Evolutionary conservation across 2,888 invertebrate genomes (phyloP), one percentile per base, ranked within the genome.

Genomic region (Phaedon cochleariae): DNA sequence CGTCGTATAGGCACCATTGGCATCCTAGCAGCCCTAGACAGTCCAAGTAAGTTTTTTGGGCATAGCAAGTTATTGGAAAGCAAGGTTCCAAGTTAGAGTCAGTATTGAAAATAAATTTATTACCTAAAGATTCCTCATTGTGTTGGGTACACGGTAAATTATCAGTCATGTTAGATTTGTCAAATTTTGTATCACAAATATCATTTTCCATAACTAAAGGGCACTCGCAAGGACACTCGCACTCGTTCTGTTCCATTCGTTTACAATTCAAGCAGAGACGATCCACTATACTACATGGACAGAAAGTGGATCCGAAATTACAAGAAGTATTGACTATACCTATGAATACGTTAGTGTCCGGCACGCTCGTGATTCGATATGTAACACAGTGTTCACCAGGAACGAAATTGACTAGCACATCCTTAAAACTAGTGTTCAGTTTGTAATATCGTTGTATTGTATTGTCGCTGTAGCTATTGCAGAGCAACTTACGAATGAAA

Each of bases 221-320:
- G 79, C 97, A 97, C 82, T 97, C 96, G 81, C 97, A 97, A 0
- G 97, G 97, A 79, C 97, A 97, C 82, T 97, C 97, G 76, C 97
- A 97, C 79, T 96, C 96, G 2, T 90, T 92, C 83, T 95, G 95
- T 80, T 96, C 97, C 94, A 96, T 95, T 54, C 96, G 89, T 80
- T 95, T 92, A 81, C 97, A 97, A 81, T 96, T 96, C 22, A 97
- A 86, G 80, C 97, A 97, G 2, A 93, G 86, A 2, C 95, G 89
- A 81, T 96, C 94, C 62, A 90, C 92, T 84, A 93, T 94, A 79
- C 94, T 96, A 81, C 97, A 97, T 0, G 97, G 96, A 79, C 97
- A 97, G 84, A 97, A 97, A 1, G 90, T 89, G 3, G 93, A 90
- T 1, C 90, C 89, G 1, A 90, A 88, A 78, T 91, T 92, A 79